Conservation (phyloP, 2,888 invertebrate genomes). For the Cenopis cana region DNA sequence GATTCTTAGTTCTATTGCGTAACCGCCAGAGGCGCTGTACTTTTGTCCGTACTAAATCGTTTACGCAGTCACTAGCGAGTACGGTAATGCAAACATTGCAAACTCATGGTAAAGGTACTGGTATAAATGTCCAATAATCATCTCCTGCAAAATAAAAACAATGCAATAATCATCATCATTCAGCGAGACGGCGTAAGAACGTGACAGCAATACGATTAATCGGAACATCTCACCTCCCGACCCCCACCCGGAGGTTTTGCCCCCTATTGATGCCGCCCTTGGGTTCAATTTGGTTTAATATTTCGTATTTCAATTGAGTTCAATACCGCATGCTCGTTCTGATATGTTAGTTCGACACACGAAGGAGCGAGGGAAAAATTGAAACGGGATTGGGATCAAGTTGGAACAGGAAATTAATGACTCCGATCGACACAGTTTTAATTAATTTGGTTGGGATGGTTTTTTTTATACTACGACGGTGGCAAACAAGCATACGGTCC, state of each 20-base stretch:
- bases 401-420: not conserved
- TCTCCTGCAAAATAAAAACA: no score
- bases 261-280: not conserved
- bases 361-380: not conserved
- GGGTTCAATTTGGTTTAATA: not conserved
- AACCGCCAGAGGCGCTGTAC: no score
- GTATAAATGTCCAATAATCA: no score
- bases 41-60: no score
- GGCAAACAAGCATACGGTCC: no score
- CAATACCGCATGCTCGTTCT: not conserved
- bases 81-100: no score
- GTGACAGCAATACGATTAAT: not conserved
- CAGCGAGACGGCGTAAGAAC: no score
- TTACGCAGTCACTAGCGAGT: no score
- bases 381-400: not conserved
- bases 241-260: not conserved
- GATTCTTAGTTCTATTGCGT: no score
- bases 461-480: no score
- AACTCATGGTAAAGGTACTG: no score
- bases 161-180: no score
- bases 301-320: not conserved
- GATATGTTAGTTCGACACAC: not conserved
- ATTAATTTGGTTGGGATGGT: slow-evolving; percentile 13
- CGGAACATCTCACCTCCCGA: slow-evolving; percentile 14
- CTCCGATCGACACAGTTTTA: not conserved